Evolutionary conservation across 2,888 invertebrate species (phyloP).

Genomic region (Theretra japonica): DNA sequence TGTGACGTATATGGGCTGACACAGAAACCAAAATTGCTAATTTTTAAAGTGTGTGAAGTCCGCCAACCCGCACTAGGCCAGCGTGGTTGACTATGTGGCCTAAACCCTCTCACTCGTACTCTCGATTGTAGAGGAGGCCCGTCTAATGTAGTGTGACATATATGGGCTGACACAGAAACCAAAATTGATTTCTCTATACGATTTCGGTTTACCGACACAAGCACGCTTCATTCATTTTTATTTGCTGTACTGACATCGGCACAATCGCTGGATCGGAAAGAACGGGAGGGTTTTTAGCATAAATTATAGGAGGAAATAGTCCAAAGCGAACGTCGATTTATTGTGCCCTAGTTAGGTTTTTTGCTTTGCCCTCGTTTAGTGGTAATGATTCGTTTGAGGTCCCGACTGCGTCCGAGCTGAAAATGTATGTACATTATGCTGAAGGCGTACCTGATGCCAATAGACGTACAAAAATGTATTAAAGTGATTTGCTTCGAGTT

Average conservation of each 20-base stretch:
- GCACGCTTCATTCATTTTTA: slow-evolving; percentile 9
- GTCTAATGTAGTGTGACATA: too few species aligned
- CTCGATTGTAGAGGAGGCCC: too few species aligned
- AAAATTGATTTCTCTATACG: neutral
- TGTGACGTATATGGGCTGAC: too few species aligned
- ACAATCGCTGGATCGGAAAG: neutral
- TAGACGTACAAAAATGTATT: too few species aligned
- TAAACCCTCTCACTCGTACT: too few species aligned
- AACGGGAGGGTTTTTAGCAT: slow-evolving; percentile 3
- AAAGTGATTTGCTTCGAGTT: too few species aligned
- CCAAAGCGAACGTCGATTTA: neutral
- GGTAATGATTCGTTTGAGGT: neutral
- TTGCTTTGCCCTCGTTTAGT: neutral
- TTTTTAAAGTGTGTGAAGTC: too few species aligned
- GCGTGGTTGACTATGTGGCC: too few species aligned
- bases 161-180: too few species aligned
- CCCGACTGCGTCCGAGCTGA: neutral
- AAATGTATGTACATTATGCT: neutral
- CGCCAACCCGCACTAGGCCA: too few species aligned
- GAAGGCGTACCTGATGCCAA: neutral
- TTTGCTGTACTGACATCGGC: slow-evolving; percentile 14
- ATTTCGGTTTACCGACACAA: neutral
- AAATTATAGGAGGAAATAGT: neutral
- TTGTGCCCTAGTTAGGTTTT: neutral
- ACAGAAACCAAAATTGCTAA: too few species aligned